Percentiles rank a stretch among this genome's conserved stretches.
Evolutionary conservation across 2,113 vertebrate genomes (phyloP).

Genomic region (Tympanuchus pallidicinctus): DNA sequence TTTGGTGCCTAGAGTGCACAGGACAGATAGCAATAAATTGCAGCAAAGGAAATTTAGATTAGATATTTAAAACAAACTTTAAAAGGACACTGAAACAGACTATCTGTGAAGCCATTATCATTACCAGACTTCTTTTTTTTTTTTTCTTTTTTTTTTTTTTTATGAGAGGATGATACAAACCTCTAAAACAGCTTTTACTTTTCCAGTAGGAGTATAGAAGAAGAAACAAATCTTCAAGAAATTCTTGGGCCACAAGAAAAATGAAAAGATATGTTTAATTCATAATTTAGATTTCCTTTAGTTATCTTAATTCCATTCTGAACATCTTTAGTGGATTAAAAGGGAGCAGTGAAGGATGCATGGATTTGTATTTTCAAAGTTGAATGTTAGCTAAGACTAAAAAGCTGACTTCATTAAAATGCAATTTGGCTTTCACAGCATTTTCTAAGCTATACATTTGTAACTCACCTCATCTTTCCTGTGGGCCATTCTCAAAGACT

Average conservation of each 20-base stretch:
- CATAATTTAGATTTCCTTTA: neutral
- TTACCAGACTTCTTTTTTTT: neutral
- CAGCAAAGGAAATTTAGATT: neutral
- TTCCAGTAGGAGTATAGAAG: neutral
- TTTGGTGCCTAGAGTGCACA: neutral
- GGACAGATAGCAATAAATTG: neutral
- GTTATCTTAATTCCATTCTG: neutral
- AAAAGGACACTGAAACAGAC: neutral
- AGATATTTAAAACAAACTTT: neutral
- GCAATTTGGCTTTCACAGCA: neutral
- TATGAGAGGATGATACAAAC: neutral
- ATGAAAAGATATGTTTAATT: neutral
- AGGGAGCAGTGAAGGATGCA: neutral
- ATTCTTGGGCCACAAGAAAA: neutral
- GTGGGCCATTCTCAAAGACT: neutral
- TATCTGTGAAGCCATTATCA: neutral
- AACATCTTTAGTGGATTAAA: neutral
- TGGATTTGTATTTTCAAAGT: neutral
- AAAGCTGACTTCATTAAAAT: neutral
- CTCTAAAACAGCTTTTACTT: neutral
- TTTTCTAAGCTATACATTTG: neutral
- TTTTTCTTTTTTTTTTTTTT: neutral
- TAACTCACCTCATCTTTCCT: constrained; percentile 7
- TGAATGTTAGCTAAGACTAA: neutral
- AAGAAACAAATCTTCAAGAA: neutral